These are phyloP conservation scores for Lysiphlebus fabarum DNA, from an alignment of 1,140 invertebrate species.

Conservation along the genomic window DNA sequence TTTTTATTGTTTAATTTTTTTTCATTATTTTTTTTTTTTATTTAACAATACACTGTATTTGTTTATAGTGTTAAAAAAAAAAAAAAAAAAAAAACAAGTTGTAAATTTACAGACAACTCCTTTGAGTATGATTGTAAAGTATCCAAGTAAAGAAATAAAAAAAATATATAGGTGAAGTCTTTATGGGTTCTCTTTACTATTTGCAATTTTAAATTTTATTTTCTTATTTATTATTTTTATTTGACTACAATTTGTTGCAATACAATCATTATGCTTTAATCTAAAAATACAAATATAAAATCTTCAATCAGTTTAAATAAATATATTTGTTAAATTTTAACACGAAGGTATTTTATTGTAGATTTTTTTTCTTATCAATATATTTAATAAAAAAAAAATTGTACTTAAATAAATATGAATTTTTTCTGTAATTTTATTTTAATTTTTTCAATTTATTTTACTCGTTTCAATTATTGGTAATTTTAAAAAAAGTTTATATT, in stretches of 20 bases:
- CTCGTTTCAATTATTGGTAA: too few species aligned
- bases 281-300: conserved; percentile 38
- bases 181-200: conserved; percentile 4
- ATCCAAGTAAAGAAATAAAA: conserved; percentile 29
- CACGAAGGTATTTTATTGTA: too few species aligned
- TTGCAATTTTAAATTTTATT: neutral
- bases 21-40: conserved; percentile 17
- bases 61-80: conserved; percentile 17
- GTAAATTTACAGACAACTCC: conserved; percentile 40
- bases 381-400: too few species aligned
- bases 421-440: too few species aligned
- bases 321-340: too few species aligned
- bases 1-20: neutral
- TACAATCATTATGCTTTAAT: conserved; percentile 40
- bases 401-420: too few species aligned
- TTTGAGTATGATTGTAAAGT: conserved; percentile 34
- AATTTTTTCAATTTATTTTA: too few species aligned
- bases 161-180: conserved; percentile 20
- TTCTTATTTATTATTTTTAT: conserved; percentile 7
- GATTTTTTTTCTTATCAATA: too few species aligned
- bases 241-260: conserved; percentile 24
- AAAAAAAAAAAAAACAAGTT: conserved; percentile 19
- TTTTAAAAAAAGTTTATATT: too few species aligned
- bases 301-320: neutral
- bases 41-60: conserved; percentile 6